Evolutionary conservation across 2,888 invertebrate genomes (phyloP), one percentile per base, ranked within the genome.

Genomic region (Lepidocyrtoides sp.): DNA sequence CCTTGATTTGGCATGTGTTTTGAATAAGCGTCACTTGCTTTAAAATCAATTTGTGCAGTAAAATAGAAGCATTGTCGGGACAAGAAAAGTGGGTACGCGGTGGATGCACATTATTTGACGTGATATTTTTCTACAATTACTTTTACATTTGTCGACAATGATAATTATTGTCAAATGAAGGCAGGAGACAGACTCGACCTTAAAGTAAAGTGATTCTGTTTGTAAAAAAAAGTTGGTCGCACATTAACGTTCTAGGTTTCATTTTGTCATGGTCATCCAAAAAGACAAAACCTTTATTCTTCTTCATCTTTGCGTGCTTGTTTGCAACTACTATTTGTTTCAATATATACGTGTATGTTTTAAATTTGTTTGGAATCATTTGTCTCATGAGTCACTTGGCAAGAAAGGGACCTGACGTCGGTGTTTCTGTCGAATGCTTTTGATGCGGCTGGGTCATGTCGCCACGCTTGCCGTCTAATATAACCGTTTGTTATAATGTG

Each of bases 401-500:
- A 26, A 86, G 86, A 57, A 54, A 81, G 36, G 41, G 60, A 91
- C 26, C 77, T 91, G 91, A 51, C 82, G 91, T 81, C 91, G 91
- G 91, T 87, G 23, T 91, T 82, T 91, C 75, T 75, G 72, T 82
- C 82, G 90, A 87, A 91, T 86, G 75, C 91, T 89, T 89, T 89
- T 89, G 89, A 85, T 90, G 92, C 88, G 92, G 92, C 92, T 90
- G 90, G 87, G 79, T 82, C 92, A 92, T 91, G 92, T 92, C 92
- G 92, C 92, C 89, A 91, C 92, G 89, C 91, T 91, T 88, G 91
- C 91, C 82, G 84, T 88, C 79, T 44, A 75, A 29, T 69, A 82
- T 63, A 69, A 60, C 81, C 72, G 48, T 87, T 75, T 86, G 81
- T 86, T 60, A 85, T 72, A 54, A 83, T 57, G 60, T 85, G 92